Percentiles rank a stretch among this genome's conserved stretches.
Conservation (phyloP, 2,888 invertebrate genomes). For the Ypsolopha scabrella region DNA sequence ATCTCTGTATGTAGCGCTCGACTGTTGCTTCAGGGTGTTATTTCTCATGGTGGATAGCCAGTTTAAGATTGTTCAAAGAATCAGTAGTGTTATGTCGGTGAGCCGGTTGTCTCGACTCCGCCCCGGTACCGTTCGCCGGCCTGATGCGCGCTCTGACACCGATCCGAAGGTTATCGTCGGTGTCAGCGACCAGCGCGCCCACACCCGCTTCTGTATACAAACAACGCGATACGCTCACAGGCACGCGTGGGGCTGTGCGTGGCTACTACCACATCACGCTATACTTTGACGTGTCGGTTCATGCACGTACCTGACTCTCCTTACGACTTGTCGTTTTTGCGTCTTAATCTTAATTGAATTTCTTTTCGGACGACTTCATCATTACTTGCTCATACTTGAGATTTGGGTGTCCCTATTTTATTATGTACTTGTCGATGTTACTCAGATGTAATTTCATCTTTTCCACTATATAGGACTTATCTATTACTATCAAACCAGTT, state of each 20-base stretch:
- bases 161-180: conserved; percentile 62
- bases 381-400: no score
- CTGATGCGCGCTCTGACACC: conserved; percentile 49
- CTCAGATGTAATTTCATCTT: no score
- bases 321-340: background rate
- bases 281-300: background rate
- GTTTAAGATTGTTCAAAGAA: background rate
- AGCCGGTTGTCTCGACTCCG: background rate
- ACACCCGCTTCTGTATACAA: conserved; percentile 58
- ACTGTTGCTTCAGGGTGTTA: background rate
- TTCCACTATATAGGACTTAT: no score
- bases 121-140: conserved; percentile 35
- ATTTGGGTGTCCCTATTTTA: no score
- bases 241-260: background rate
- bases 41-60: no score
- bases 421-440: no score
- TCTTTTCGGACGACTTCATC: background rate
- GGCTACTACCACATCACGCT: background rate
- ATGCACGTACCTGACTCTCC: background rate
- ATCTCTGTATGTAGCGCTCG: background rate
- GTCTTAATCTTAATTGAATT: background rate
- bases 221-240: conserved; percentile 34
- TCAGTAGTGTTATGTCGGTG: background rate
- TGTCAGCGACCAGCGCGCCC: conserved; percentile 66
- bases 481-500: no score